Evolutionary conservation across 2,113 vertebrate genomes (phyloP).

Genomic region (Noctilio leporinus): DNA sequence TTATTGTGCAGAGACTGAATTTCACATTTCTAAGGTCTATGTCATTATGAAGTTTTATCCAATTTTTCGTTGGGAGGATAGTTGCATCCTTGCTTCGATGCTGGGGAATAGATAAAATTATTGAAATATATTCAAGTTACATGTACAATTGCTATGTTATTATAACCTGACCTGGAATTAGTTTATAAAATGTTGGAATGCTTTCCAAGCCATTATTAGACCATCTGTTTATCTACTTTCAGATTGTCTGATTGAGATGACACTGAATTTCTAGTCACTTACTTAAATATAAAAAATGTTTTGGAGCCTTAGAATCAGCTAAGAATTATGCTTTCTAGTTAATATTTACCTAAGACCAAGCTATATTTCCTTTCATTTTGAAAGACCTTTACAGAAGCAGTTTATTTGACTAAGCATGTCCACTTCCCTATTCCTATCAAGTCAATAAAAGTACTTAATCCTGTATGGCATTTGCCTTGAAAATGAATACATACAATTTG

Average conservation of each 20-base stretch:
- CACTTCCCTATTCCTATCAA: background rate
- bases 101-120: background rate
- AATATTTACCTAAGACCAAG: constrained; percentile 6
- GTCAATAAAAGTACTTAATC: background rate
- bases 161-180: background rate
- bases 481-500: background rate
- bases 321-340: background rate
- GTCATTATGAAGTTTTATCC: background rate
- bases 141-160: background rate
- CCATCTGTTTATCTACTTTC: background rate
- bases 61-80: background rate
- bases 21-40: background rate
- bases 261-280: constrained; percentile 15
- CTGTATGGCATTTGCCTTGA: background rate
- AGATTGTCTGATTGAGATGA: background rate
- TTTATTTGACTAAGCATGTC: background rate
- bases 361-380: constrained; percentile 10
- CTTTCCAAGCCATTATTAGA: background rate
- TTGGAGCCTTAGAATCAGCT: background rate
- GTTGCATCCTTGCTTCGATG: background rate
- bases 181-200: background rate
- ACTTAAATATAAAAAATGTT: background rate
- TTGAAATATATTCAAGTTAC: background rate
- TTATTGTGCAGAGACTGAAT: background rate
- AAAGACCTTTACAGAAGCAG: background rate